Evolutionary conservation across 2,888 invertebrate genomes (phyloP), one percentile per base, ranked within the genome.

Genomic region (Achlya flavicornis): DNA sequence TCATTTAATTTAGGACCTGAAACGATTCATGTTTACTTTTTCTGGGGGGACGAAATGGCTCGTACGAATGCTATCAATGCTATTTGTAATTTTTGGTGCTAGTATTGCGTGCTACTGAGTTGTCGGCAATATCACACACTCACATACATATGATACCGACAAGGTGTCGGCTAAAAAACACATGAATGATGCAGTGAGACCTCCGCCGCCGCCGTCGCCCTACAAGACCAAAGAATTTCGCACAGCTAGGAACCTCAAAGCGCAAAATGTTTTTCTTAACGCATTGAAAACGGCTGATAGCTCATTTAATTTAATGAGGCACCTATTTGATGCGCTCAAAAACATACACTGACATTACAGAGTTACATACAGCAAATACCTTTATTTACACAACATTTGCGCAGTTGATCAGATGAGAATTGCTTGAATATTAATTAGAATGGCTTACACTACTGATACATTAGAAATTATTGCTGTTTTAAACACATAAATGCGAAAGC

Each of bases 121-220:
- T 77, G 86, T 84, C 89, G 90, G 87, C 87, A 73, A 81, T 84
- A 83, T 90, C 89, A 91, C 86, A 88, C 83, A 80, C 72, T 70
- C 66, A 73, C 86, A 91, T 92, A 91, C 90, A 92, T 91, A 92
- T 90, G 88, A 92, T 89, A 90, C 84, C 75, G 77, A 87, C 86
- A 88, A 90, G 92, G 92, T 92, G 93, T 91, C 84, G 78, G 77
- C 83, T 85, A 93, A 93, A 93, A 93, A 93, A 85, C 83, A 64
- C 80, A 90, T 93, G 92, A 93, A 93, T 93, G 89, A 93, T 93
- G 89, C 92, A 93, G 92, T 83, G 92, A 86, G 90, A 90, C 89
- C 89, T 79, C 90, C 87, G 73, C 80, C 75, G 75, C 90, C 87
- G 73, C 80, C 75, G 75, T 80, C 76, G 86, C 89, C 84, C 88